A percentile compares a stretch with the other conserved stretches of the same genome.
phyloP scores from a whole-genome alignment of 2,797 vertebrate species.

The Enteromius anoplus region DNA sequence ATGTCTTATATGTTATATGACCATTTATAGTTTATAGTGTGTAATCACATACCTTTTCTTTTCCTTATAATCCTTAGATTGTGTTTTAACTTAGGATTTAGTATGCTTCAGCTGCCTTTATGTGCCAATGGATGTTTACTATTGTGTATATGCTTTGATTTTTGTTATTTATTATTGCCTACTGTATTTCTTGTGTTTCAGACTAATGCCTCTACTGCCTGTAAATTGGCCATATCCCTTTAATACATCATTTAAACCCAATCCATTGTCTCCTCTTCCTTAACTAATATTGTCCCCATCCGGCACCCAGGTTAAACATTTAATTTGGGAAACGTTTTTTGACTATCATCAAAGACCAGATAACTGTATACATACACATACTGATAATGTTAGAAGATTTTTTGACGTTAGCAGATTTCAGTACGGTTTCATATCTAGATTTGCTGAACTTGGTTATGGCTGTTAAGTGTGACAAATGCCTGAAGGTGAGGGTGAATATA shows the following conservation, averaged over 20 bases:
- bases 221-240: not conserved
- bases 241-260: not conserved
- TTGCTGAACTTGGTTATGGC: conserved; percentile 19
- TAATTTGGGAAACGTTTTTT: not conserved
- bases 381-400: not conserved
- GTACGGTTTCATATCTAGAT: conserved; percentile 19
- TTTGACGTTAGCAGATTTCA: not conserved
- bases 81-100: not conserved
- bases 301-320: not conserved
- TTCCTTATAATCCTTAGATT: too few species aligned
- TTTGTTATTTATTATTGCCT: not conserved
- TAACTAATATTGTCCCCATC: not conserved
- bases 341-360: not conserved
- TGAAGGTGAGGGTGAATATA: conserved; percentile 17
- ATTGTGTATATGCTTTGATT: too few species aligned
- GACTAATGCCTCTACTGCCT: not conserved
- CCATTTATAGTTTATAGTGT: not conserved
- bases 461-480: conserved; percentile 36
- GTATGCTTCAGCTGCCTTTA: not conserved
- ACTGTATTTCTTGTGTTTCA: not conserved
- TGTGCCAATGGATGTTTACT: not conserved
- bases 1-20: not conserved
- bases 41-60: too few species aligned
- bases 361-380: not conserved
- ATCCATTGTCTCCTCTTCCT: not conserved